These are phyloP conservation scores for Cyclophora albipunctata DNA, from an alignment of 2,888 invertebrate genomes.

Conservation along the genomic window DNA sequence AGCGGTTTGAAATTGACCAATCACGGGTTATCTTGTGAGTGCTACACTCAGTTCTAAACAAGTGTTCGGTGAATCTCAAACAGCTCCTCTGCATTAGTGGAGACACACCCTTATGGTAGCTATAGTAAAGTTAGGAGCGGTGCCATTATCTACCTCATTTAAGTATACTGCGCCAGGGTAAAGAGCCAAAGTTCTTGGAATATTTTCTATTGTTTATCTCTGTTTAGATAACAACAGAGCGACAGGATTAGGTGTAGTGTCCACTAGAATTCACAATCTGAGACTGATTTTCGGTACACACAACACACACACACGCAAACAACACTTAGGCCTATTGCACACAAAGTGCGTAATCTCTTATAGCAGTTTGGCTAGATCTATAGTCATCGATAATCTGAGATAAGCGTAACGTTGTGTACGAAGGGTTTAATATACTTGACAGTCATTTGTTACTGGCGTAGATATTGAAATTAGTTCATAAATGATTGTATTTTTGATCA, in stretches of 20 bases:
- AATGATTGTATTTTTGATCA: not conserved
- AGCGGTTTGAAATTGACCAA: no score
- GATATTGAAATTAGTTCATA: conserved; percentile 1
- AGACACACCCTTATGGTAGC: conserved; percentile 31
- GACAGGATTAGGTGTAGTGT: conserved; percentile 25
- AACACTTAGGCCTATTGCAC: no score
- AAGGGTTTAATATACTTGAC: no score
- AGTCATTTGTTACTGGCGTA: conserved; percentile 2
- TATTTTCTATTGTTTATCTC: conserved; percentile 55
- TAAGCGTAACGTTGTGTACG: no score
- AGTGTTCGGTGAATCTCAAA: no score
- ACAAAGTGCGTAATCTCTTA: conserved; percentile 1
- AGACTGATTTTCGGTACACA: conserved; percentile 48
- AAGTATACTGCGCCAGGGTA: conserved; percentile 57
- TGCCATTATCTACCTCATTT: conserved; percentile 71
- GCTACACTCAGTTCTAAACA: no score
- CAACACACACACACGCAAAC: not conserved
- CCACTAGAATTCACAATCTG: conserved; percentile 34
- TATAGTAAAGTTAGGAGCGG: conserved; percentile 53
- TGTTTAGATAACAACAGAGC: conserved; percentile 38
- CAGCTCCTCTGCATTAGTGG: no score
- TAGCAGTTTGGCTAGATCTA: not conserved
- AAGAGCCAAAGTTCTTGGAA: conserved; percentile 64
- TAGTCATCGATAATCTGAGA: no score
- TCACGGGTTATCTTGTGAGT: no score